Conservation (phyloP, 2,888 invertebrate species). For the Oxycera nigricornis region DNA sequence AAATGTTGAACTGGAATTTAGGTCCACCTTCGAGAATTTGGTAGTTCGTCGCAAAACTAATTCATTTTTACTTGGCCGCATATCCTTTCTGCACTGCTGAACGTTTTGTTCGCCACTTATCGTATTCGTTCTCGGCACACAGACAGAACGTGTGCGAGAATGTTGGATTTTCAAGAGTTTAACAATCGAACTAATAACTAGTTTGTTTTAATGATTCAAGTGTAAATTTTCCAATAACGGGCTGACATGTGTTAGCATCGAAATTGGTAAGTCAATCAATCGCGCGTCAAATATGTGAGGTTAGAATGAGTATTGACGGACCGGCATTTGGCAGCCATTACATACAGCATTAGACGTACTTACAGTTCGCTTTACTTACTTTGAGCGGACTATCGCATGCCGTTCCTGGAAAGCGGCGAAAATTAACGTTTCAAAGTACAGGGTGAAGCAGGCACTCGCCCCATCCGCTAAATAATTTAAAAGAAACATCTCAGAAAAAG, state of each 20-base stretch:
- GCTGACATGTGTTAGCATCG: conserved; percentile 22
- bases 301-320: conserved; percentile 16
- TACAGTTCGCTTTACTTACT: no score
- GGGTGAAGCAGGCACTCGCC: no score
- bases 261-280: conserved; percentile 7
- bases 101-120: no score
- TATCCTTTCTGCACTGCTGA: not conserved
- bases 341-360: no score
- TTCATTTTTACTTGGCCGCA: conserved; percentile 40
- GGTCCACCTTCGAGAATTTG: conserved; percentile 39
- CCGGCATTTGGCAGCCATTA: no score
- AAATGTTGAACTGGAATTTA: conserved; percentile 24
- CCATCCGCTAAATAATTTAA: no score
- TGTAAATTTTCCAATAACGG: conserved; percentile 16
- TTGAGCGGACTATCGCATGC: no score
- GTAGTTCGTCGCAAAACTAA: conserved; percentile 33
- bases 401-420: no score
- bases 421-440: no score
- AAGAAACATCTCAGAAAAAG: no score
- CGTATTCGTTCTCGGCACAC: not conserved
- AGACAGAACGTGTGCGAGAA: not conserved
- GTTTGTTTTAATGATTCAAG: not conserved
- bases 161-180: not conserved
- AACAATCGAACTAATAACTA: conserved; percentile 15
- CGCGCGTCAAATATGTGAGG: conserved; percentile 35